Conservation (phyloP, 1,140 invertebrate genomes). For the Aporrectodea caliginosa region DNA sequence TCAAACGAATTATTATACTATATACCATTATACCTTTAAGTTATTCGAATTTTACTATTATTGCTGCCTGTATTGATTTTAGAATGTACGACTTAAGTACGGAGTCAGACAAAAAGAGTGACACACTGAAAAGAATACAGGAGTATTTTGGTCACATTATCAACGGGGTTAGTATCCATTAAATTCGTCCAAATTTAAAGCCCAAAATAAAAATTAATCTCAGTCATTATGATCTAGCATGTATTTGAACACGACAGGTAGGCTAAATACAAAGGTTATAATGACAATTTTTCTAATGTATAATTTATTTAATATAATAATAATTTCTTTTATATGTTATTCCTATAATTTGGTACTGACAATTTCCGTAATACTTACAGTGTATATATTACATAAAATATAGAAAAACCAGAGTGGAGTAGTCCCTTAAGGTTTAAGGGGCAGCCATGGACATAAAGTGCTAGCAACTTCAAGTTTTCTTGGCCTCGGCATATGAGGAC, state of each 20-base stretch:
- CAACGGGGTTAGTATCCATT: not conserved
- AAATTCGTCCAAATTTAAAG: not conserved
- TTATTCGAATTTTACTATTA: not conserved
- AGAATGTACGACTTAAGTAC: not conserved
- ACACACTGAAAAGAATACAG: not conserved
- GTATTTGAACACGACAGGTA: too few species aligned
- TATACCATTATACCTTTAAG: not conserved
- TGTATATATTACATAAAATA: too few species aligned
- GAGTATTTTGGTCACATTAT: not conserved
- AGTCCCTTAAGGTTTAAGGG: too few species aligned
- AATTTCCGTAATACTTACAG: too few species aligned
- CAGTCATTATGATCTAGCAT: not conserved
- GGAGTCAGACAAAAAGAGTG: not conserved
- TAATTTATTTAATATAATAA: not conserved
- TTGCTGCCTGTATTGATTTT: not conserved
- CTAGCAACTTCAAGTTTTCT: too few species aligned
- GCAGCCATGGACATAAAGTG: too few species aligned
- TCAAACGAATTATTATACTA: not conserved
- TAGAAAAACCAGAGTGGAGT: too few species aligned
- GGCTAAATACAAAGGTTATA: too few species aligned
- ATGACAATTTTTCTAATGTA: not conserved
- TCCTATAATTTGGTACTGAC: too few species aligned
- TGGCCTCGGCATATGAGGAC: too few species aligned
- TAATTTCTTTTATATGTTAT: too few species aligned
- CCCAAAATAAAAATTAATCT: not conserved